Evolutionary conservation across 23 tunicate species (phyloP), one percentile per base, ranked within the genome.

Genomic region (Aplidium turbinatum): DNA sequence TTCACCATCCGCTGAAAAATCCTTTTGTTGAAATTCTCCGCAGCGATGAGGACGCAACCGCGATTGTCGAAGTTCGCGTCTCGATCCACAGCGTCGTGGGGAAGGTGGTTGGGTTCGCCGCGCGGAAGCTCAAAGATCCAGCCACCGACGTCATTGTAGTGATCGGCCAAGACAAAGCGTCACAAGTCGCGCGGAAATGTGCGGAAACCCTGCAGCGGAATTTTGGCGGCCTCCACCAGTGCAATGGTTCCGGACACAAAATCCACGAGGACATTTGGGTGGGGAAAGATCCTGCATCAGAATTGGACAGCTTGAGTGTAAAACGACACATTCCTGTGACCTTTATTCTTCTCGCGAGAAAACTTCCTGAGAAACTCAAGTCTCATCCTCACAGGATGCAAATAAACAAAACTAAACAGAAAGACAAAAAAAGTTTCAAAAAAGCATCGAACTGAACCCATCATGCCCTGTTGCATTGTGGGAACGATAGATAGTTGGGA

Each of bases 231-330:
- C 69, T 84, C 25, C 90, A 84, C 46, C 82, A 77, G 75, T 77
- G 90, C 68, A 68, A 76, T 47, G 78, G 83, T 3, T 2, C 31
- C 22, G 57, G 63, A 13, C 35, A 73, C 58, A 77, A 84, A 69
- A 58, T 84, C 0, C 68, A 76, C 35, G 83, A 84, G 54, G 90
- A 84, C 58, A 68, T 84, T 68, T 84, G 90, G 90, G 31, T 69
- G 5, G 83, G 83, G 0, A 69, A 57, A 28, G 90, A 84, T 46
- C 38, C 13, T 0, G 65, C 56, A 22, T 48, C 58, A 4, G 62
- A 77, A 13, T 42, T 84, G 11, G 90, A 84, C 60, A 47, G 56
- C 1, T 25, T 84, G 0, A 84, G 90, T 38, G 90, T 77, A 19
- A 68, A 70, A 34, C 31, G 76, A 26, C 90, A 84, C 35, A 38